Evolutionary conservation across 2,797 vertebrate genomes (phyloP).

Genomic region (Coilia nasus): DNA sequence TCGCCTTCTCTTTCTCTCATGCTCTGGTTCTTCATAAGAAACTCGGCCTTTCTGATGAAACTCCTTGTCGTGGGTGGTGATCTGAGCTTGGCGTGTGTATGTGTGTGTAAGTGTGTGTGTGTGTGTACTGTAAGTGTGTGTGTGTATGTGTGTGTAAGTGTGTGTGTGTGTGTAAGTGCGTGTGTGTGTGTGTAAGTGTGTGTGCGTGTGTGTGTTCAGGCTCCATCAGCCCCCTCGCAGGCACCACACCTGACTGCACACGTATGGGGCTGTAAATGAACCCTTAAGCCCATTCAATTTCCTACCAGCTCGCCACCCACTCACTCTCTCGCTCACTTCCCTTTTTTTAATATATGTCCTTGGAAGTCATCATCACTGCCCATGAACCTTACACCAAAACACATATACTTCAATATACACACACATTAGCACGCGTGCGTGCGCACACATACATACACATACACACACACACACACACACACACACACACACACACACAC

Average conservation of each 20-base stretch:
- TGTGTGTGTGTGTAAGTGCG: too few species aligned
- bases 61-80: not conserved
- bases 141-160: not conserved
- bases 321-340: not conserved
- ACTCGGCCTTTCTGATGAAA: not conserved
- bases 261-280: constrained; percentile 56
- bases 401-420: not conserved
- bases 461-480: not conserved
- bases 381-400: not conserved
- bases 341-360: constrained; percentile 24
- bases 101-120: not conserved
- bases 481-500: not conserved
- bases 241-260: constrained; percentile 52
- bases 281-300: constrained; percentile 42
- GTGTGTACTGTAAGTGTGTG: too few species aligned
- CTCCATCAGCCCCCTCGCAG: constrained; percentile 28
- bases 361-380: not conserved
- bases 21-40: not conserved
- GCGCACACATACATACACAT: not conserved
- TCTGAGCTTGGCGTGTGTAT: not conserved
- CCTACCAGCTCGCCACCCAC: constrained; percentile 34
- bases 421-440: not conserved
- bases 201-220: not conserved
- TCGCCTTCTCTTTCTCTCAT: not conserved
- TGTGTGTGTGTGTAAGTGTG: too few species aligned